These are phyloP conservation scores for Cygnus olor DNA, from an alignment of 2,797 vertebrate species.

Conservation along the genomic window DNA sequence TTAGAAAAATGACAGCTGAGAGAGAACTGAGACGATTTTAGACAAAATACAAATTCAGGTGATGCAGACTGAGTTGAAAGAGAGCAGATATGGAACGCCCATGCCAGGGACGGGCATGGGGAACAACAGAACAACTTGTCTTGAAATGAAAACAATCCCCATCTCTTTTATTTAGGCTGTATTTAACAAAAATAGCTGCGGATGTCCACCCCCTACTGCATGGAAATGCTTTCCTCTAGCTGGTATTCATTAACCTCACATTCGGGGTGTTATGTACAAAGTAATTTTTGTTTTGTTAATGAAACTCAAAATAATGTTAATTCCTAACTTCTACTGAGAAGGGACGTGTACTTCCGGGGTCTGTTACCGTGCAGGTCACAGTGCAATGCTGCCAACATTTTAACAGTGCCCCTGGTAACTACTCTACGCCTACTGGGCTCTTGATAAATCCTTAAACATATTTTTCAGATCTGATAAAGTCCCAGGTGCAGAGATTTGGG, in stretches of 20 bases:
- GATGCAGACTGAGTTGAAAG: background rate
- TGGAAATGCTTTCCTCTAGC: rapidly evolving
- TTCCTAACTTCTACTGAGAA: background rate
- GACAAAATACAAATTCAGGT: background rate
- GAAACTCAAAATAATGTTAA: rapidly evolving
- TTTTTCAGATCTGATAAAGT: rapidly evolving
- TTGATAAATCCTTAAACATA: rapidly evolving
- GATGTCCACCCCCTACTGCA: background rate
- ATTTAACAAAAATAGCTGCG: rapidly evolving
- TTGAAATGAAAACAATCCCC: background rate
- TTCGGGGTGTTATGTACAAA: rapidly evolving
- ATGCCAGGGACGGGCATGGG: background rate
- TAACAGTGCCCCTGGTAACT: rapidly evolving
- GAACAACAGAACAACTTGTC: rapidly evolving
- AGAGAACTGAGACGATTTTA: rapidly evolving
- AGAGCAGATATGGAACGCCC: background rate
- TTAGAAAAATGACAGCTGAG: background rate
- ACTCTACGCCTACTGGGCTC: rapidly evolving
- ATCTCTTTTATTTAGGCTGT: background rate
- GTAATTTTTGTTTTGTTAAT: rapidly evolving
- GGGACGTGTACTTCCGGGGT: rapidly evolving
- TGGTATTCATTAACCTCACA: rapidly evolving
- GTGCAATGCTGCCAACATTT: rapidly evolving
- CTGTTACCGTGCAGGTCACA: rapidly evolving
- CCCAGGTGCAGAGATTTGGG: background rate